Percentiles rank a stretch among this genome's conserved stretches.
phyloP scores from a whole-genome alignment of 2,888 invertebrate genomes.

The Sinohyriopsis cumingii region DNA sequence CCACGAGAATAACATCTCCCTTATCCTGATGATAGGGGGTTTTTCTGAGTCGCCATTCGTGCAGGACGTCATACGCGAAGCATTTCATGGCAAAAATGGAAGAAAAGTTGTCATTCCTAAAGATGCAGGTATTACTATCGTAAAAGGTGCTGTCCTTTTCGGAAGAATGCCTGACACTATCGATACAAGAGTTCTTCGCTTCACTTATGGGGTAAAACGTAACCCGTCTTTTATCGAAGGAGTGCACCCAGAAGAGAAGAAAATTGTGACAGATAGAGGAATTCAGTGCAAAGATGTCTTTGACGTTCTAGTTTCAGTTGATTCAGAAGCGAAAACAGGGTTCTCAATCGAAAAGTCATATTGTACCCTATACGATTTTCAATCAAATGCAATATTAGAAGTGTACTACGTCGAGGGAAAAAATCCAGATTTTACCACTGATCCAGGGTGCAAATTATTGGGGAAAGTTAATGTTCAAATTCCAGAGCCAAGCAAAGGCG shows the following conservation, averaged over 20 bases:
- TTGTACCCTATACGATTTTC: too few relatives aligned
- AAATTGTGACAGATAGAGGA: conserved; percentile 6
- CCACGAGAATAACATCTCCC: conserved; percentile 7
- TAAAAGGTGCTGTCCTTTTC: conserved; percentile 21
- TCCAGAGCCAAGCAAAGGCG: too few relatives aligned
- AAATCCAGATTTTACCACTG: too few relatives aligned
- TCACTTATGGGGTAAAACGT: conserved; percentile 24
- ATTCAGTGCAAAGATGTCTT: conserved; percentile 19
- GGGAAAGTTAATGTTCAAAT: too few relatives aligned
- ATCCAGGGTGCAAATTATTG: too few relatives aligned
- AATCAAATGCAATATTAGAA: too few relatives aligned
- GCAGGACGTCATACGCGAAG: conserved; percentile 11
- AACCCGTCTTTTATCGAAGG: conserved; percentile 12
- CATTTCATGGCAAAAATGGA: conserved; percentile 3
- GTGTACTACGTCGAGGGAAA: too few relatives aligned
- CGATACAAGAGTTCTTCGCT: conserved; percentile 5
- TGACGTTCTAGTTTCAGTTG: too few relatives aligned
- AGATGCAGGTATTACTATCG: conserved; percentile 19
- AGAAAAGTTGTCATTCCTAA: conserved; percentile 11
- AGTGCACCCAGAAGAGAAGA: conserved; percentile 10
- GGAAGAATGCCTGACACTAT: conserved; percentile 15
- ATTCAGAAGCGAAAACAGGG: too few relatives aligned
- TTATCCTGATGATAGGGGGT: conserved; percentile 23
- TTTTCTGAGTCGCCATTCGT: conserved; percentile 23
- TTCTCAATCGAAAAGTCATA: too few relatives aligned